phyloP scores from a whole-genome alignment of 2,888 invertebrate species.

The Villa cingulata region DNA sequence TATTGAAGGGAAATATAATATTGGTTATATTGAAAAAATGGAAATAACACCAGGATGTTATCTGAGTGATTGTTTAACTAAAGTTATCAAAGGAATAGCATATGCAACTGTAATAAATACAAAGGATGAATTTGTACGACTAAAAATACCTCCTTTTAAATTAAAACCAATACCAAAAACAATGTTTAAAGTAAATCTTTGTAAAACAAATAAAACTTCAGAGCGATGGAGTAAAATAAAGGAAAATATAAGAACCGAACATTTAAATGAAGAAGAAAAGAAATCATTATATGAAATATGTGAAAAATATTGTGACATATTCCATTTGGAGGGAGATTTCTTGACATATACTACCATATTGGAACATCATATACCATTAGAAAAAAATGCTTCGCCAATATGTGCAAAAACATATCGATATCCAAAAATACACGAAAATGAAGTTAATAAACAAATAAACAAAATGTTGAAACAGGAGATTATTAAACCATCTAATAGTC shows the following conservation, averaged over 20 bases:
- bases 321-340: neutral
- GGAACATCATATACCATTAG: neutral
- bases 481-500: slow-evolving; percentile 16
- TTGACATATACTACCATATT: neutral
- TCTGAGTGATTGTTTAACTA: neutral
- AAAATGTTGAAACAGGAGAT: slow-evolving; percentile 20
- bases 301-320: neutral
- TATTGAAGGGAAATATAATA: neutral
- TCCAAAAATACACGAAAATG: slow-evolving; percentile 5
- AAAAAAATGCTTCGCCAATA: neutral
- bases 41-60: slow-evolving; percentile 2
- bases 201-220: neutral
- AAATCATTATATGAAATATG: neutral
- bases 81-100: neutral
- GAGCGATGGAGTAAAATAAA: neutral
- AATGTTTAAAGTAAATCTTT: neutral
- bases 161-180: slow-evolving; percentile 3
- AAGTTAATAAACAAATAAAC: slow-evolving; percentile 16
- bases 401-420: neutral
- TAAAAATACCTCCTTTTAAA: slow-evolving; percentile 1
- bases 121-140: slow-evolving; percentile 2
- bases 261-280: neutral
- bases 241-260: slow-evolving; percentile 2
- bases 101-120: slow-evolving; percentile 3
- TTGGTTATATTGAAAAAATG: slow-evolving; percentile 1